Conservation (phyloP, 2,113 vertebrate genomes). For the Herpailurus yagouaroundi region DNA sequence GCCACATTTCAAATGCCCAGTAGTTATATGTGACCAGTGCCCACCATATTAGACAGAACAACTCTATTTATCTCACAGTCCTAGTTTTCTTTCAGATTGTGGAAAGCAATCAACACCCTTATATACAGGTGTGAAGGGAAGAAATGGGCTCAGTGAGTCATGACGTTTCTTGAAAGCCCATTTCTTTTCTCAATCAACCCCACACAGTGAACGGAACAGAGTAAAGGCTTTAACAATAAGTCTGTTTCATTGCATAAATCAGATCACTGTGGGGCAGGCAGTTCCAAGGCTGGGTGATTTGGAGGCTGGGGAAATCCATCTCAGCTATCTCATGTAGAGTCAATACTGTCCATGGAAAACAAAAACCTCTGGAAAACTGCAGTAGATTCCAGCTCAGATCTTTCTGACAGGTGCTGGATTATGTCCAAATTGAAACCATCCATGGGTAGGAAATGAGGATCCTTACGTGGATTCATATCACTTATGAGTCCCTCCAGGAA, state of each 20-base stretch:
- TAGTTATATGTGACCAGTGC: background rate
- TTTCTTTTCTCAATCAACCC: background rate
- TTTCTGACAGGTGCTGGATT: background rate
- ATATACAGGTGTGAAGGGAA: constrained; percentile 1
- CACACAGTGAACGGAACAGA: background rate
- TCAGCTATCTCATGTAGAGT: background rate
- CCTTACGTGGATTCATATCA: background rate
- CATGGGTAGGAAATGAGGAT: background rate
- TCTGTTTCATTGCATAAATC: background rate
- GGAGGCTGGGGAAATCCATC: background rate
- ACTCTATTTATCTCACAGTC: background rate
- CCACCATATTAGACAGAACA: background rate
- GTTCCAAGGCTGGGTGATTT: background rate
- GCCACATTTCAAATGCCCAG: background rate
- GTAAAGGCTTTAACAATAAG: background rate
- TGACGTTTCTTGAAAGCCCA: background rate
- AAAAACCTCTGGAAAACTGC: background rate
- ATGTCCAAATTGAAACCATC: background rate
- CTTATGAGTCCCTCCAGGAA: background rate
- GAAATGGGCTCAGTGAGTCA: background rate
- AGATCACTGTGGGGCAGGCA: background rate
- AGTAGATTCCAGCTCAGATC: background rate
- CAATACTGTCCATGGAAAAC: background rate
- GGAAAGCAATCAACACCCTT: background rate
- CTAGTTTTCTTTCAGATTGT: background rate